Percentiles rank a stretch among this genome's conserved stretches.
These are phyloP conservation scores for Rhabdomys dilectus DNA, from an alignment of 2,113 vertebrate genomes.

Conservation along the genomic window DNA sequence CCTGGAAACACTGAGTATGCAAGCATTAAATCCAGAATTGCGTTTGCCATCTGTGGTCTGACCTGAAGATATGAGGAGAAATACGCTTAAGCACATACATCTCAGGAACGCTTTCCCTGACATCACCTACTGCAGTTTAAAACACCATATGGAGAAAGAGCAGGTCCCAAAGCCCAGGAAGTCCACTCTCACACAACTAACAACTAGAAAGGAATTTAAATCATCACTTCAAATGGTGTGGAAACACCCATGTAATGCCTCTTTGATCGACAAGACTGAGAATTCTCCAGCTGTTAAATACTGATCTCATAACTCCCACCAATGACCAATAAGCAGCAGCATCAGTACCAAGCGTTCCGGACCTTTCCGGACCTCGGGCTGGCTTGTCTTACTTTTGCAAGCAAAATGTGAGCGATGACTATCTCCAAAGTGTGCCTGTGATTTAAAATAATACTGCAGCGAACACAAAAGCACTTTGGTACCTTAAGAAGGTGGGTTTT, in stretches of 20 bases:
- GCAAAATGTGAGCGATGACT: conserved; percentile 44
- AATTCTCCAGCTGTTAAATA: conserved; percentile 42
- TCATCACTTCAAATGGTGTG: conserved; percentile 38
- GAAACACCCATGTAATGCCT: background rate
- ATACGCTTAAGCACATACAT: background rate
- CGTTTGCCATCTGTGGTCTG: background rate
- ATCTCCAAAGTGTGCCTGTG: background rate
- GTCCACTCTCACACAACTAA: background rate
- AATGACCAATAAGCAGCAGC: conserved; percentile 44
- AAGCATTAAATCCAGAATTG: background rate
- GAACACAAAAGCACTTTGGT: background rate
- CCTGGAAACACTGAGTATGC: background rate
- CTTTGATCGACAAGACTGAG: conserved; percentile 41
- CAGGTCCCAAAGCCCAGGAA: background rate
- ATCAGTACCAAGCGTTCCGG: conserved; percentile 34
- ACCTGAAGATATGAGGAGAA: background rate
- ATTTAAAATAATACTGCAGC: conserved; percentile 39
- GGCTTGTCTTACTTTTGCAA: conserved; percentile 33
- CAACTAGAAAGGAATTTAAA: conserved; percentile 22
- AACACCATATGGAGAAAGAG: background rate
- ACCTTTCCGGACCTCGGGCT: too few relatives aligned
- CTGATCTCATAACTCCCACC: background rate
- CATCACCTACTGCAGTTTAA: background rate
- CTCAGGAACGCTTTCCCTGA: background rate
- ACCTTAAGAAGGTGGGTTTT: background rate